Percentiles rank a stretch among this genome's conserved stretches.
Evolutionary conservation across 2,113 vertebrate species (phyloP).

Genomic region (Neodon shergylaensis): DNA sequence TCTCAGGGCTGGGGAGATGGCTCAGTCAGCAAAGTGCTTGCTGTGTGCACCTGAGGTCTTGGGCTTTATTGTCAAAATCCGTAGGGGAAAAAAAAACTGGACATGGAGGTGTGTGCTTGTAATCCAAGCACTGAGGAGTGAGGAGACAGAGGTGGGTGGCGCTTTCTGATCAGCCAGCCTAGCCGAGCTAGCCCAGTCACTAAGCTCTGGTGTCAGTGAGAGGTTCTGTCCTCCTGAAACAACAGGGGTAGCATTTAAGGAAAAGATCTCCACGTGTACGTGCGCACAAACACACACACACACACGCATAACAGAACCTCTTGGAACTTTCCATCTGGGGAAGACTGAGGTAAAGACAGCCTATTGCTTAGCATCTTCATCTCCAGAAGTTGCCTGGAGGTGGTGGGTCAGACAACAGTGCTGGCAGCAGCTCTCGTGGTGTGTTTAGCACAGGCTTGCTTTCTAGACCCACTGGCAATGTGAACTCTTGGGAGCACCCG

Average conservation of each 20-base stretch:
- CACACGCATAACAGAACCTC: background rate
- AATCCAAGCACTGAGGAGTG: background rate
- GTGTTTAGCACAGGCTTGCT: background rate
- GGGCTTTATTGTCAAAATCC: background rate
- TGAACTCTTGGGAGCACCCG: background rate
- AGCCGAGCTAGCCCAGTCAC: background rate
- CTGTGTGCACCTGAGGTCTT: background rate
- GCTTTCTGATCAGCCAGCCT: background rate
- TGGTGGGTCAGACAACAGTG: background rate
- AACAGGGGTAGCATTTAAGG: background rate
- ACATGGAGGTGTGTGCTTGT: background rate
- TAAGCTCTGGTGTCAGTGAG: background rate
- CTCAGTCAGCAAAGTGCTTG: background rate
- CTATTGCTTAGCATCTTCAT: slow-evolving; percentile 53
- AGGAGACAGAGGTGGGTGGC: background rate
- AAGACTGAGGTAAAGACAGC: background rate
- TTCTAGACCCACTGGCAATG: background rate
- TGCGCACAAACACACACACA: no score
- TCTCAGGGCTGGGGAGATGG: background rate
- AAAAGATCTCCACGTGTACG: background rate
- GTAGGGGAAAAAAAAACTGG: no score
- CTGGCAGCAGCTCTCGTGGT: background rate
- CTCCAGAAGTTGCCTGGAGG: slow-evolving; percentile 46
- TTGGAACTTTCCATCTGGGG: slow-evolving; percentile 29
- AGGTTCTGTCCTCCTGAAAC: background rate